Evolutionary conservation across 2,888 invertebrate species (phyloP).

Genomic region (Mimumesa dahlbomi): DNA sequence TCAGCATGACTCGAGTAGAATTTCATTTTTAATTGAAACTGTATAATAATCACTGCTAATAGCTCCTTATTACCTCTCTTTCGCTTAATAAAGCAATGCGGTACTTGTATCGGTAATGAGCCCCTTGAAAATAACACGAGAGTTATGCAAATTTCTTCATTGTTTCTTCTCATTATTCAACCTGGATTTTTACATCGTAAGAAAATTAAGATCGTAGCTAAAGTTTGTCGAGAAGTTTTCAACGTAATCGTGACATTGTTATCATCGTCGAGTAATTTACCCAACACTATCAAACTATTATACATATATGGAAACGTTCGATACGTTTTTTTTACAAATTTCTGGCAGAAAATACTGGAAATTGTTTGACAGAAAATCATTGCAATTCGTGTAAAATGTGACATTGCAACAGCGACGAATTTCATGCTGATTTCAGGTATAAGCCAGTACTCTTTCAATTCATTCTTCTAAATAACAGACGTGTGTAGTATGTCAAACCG

Average conservation of each 20-base stretch:
- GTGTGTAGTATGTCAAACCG: background rate
- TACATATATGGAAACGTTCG: too few relatives aligned
- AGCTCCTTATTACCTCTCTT: constrained; percentile 18
- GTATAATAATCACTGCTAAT: constrained; percentile 17
- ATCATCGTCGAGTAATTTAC: too few relatives aligned
- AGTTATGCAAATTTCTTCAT: constrained; percentile 32
- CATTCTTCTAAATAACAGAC: background rate
- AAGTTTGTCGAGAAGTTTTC: too few relatives aligned
- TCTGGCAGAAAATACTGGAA: too few relatives aligned
- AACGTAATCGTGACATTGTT: too few relatives aligned
- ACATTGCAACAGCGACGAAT: background rate
- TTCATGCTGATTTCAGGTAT: background rate
- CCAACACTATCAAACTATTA: too few relatives aligned
- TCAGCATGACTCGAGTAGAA: background rate
- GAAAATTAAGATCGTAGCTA: background rate
- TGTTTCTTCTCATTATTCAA: constrained; percentile 27
- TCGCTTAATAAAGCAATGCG: constrained; percentile 28
- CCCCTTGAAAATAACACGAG: constrained; percentile 21
- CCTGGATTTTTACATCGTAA: constrained; percentile 13
- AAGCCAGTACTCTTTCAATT: background rate
- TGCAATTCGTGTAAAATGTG: too few relatives aligned
- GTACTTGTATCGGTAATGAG: constrained; percentile 21
- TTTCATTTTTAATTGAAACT: constrained; percentile 19
- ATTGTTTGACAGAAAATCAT: too few relatives aligned
- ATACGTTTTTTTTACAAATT: too few relatives aligned